Base-by-base conservation (phyloP, 2,113 vertebrate species). In the Gymnocephalus cernua region DNA sequence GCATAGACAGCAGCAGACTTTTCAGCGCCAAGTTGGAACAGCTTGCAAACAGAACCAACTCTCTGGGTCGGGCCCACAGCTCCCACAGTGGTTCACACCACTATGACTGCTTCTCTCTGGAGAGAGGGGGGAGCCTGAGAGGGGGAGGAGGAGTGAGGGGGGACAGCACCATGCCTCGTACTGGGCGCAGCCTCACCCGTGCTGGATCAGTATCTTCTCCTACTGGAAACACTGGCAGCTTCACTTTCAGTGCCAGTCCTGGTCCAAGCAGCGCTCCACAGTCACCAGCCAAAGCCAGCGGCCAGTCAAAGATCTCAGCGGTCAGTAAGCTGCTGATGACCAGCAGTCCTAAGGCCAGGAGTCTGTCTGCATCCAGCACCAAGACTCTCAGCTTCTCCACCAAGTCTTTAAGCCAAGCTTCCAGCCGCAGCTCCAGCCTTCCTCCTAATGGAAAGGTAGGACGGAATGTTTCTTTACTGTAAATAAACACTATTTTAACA, bases 331-430 rank as follows among this genome's bases (percentile, higher is more conserved):
- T 99, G 21, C 96, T 99, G 57, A 95, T 99, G 95, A 97, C 97
- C 59, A 98, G 96, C 25, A 97, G 97, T 79, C 98, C 98, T 63
- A 99, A 98, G 79, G 91, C 95, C 18, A 95, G 97, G 71, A 97
- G 96, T 88, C 94, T 99, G 59, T 97, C 98, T 69, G 90, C 98
- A 6, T 96, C 97, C 38, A 96, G 96, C 91, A 99, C 98, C 91
- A 99, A 97, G 93, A 98, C 96, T 0, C 95, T 99, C 69, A 99
- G 97, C 94, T 98, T 99, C 91, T 99, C 98, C 1, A 99, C 97
- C 77, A 99, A 99, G 93, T 99, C 98, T 7, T 95, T 99, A 80
- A 97, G 96, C 14, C 97, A 99, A 93, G 94, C 96, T 0, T 86
- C 96, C 44, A 97, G 96, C 73, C 96, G 98, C 92, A 98, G 97